These are phyloP conservation scores for Microcebus griseorufus DNA, from an alignment of 2,113 vertebrate species.

Conservation along the genomic window DNA sequence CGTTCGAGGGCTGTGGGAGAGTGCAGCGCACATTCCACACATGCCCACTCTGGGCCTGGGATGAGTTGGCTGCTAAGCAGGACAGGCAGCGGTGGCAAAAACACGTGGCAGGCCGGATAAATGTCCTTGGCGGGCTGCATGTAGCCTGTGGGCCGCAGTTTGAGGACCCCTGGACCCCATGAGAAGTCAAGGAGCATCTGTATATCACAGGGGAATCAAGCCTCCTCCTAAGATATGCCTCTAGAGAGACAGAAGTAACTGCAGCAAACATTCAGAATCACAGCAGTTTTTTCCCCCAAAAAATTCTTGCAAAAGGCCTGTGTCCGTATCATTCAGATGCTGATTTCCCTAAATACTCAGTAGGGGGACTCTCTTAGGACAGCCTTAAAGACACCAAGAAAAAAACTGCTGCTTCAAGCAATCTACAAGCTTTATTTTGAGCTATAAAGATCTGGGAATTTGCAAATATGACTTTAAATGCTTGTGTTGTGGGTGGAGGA, in stretches of 20 bases:
- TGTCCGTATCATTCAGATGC: not conserved
- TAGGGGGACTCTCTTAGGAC: not conserved
- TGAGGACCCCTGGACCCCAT: too few species aligned
- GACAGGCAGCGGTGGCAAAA: too few species aligned
- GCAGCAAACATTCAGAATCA: not conserved
- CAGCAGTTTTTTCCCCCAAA: not conserved
- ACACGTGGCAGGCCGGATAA: too few species aligned
- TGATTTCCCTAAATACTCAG: not conserved
- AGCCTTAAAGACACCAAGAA: not conserved
- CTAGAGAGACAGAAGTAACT: not conserved
- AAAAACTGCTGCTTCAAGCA: not conserved
- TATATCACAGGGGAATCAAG: not conserved
- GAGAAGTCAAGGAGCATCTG: not conserved
- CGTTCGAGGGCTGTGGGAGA: too few species aligned
- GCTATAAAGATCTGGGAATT: not conserved
- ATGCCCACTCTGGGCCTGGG: too few species aligned
- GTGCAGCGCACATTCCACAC: too few species aligned
- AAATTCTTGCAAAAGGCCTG: not conserved
- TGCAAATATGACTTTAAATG: conserved; percentile 24
- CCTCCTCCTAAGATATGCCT: not conserved
- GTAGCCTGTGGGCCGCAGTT: too few species aligned
- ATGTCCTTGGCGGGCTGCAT: too few species aligned
- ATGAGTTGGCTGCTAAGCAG: too few species aligned
- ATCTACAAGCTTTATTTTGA: not conserved
- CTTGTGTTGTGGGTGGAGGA: not conserved